Evolutionary conservation across 1,140 invertebrate genomes (phyloP).

Genomic region (Habropoda laboriosa): DNA sequence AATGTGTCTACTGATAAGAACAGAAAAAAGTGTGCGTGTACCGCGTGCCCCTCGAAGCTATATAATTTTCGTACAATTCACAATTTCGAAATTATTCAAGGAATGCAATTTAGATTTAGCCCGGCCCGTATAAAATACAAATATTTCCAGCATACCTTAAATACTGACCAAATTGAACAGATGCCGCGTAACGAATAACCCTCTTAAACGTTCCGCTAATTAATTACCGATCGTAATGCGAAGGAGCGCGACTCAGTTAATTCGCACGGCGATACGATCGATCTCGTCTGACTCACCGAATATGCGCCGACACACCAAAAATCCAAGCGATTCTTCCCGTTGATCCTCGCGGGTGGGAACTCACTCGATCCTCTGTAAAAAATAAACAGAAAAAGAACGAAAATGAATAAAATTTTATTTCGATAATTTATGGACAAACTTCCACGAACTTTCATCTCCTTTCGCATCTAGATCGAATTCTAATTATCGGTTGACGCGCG

Average conservation of each 20-base stretch:
- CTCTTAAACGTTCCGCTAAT: neutral
- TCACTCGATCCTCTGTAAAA: constrained; percentile 2
- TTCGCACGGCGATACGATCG: neutral
- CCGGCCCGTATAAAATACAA: neutral
- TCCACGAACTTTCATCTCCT: neutral
- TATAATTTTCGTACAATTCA: no score
- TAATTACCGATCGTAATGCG: neutral
- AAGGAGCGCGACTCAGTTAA: neutral
- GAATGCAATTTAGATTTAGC: no score
- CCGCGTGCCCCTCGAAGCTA: no score
- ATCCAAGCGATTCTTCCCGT: no score
- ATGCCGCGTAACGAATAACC: neutral
- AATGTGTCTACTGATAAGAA: no score
- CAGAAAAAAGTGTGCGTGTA: no score
- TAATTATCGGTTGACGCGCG: constrained; percentile 26
- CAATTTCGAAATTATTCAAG: no score
- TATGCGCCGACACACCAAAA: neutral
- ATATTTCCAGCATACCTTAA: no score
- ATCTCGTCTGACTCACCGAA: constrained; percentile 19
- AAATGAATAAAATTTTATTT: neutral
- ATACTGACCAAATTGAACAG: neutral
- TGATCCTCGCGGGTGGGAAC: neutral
- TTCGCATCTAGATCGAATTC: constrained; percentile 23
- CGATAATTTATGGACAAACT: constrained; percentile 35
- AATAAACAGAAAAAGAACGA: neutral